A percentile compares a stretch with the other conserved stretches of the same genome.
Conservation (phyloP, 2,888 invertebrate species). For the Cheilosia pagana region DNA sequence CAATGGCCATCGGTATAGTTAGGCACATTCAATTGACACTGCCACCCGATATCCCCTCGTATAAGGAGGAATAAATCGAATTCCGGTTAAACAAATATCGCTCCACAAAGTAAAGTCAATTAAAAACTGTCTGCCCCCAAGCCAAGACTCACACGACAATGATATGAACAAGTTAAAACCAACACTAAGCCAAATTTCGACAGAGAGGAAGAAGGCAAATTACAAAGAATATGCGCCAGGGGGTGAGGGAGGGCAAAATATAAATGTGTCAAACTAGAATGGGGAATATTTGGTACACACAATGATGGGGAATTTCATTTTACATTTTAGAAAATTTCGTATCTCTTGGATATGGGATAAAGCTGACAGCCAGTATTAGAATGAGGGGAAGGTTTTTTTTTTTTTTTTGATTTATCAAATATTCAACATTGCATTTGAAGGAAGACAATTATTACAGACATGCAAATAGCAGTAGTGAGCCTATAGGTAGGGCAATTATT, state of each 20-base stretch:
- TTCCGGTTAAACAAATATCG: conserved; percentile 47
- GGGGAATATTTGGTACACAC: background rate
- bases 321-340: background rate
- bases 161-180: background rate
- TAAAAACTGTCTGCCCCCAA: conserved; percentile 13
- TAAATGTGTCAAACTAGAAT: conserved; percentile 4
- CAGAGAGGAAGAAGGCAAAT: background rate
- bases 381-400: too few species aligned
- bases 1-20: background rate
- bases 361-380: too few species aligned
- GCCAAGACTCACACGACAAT: background rate
- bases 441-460: too few species aligned
- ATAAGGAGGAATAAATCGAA: conserved; percentile 42
- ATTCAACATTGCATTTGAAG: too few species aligned
- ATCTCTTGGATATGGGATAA: too few species aligned
- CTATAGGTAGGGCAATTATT: too few species aligned
- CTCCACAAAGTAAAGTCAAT: conserved; percentile 59
- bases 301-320: conserved; percentile 13
- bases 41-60: background rate
- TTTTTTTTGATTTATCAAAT: too few species aligned
- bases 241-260: background rate
- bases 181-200: conserved; percentile 6
- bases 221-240: background rate
- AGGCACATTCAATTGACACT: conserved; percentile 19
- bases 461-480: too few species aligned